phyloP scores from a whole-genome alignment of 2,888 invertebrate genomes.

The Acleris holmiana region DNA sequence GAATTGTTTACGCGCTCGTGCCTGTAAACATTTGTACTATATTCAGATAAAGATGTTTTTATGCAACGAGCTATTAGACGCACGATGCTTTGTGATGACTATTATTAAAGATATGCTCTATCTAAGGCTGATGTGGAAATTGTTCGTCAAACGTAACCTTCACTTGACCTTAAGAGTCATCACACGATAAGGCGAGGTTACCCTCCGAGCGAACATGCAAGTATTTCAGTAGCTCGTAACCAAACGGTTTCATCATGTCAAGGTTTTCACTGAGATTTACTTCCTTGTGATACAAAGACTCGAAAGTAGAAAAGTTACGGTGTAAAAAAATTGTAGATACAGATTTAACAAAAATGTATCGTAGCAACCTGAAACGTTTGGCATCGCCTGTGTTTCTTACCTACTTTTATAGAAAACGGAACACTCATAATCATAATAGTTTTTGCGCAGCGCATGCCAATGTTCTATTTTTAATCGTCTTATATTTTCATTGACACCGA shows the following conservation, averaged over 20 bases:
- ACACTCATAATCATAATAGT: constrained; percentile 2
- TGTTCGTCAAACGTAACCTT: constrained; percentile 16
- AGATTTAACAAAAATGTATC: too few species aligned
- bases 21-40: too few species aligned
- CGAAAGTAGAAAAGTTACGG: too few species aligned
- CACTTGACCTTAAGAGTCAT: constrained; percentile 11
- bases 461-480: constrained; percentile 15
- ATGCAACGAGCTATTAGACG: too few species aligned
- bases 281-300: too few species aligned
- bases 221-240: constrained; percentile 11
- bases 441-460: constrained; percentile 2
- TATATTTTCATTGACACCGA: constrained; percentile 3
- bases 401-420: neutral
- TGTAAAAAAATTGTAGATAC: too few species aligned
- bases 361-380: too few species aligned
- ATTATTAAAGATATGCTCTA: too few species aligned
- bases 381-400: too few species aligned
- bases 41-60: too few species aligned
- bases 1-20: too few species aligned
- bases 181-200: constrained; percentile 21
- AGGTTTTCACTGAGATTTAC: neutral
- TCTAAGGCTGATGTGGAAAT: neutral
- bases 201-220: constrained; percentile 16
- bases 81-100: too few species aligned
- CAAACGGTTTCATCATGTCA: neutral